These are phyloP conservation scores for Alouatta caraya DNA, from an alignment of 2,797 vertebrate genomes.

Conservation along the genomic window DNA sequence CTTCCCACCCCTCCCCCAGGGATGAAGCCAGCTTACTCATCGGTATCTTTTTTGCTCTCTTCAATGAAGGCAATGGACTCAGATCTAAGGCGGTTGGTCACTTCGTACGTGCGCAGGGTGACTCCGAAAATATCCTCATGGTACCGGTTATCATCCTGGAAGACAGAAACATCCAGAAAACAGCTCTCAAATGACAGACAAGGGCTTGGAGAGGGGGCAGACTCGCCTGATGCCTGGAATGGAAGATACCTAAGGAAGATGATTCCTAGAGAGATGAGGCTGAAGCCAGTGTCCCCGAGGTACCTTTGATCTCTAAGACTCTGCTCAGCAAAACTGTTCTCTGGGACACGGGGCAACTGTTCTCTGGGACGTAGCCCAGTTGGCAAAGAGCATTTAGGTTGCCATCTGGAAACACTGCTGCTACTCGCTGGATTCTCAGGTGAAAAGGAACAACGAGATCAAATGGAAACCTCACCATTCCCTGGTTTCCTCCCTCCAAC, in stretches of 20 bases:
- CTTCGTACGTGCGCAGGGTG: slow-evolving; percentile 97
- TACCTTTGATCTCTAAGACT: background rate
- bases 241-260: background rate
- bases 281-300: too few species aligned
- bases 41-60: slow-evolving; percentile 96
- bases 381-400: background rate
- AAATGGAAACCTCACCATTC: rapidly evolving
- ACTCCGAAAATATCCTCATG: slow-evolving; percentile 99
- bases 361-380: background rate
- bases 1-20: rapidly evolving
- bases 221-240: rapidly evolving
- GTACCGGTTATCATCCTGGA: slow-evolving; percentile 96
- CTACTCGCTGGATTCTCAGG: background rate
- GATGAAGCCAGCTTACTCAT: slow-evolving; percentile 89
- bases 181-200: background rate
- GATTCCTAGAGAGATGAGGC: background rate
- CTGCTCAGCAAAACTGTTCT: background rate
- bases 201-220: background rate
- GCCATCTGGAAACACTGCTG: too few species aligned
- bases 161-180: background rate
- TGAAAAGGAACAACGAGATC: background rate
- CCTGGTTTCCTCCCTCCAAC: too few species aligned
- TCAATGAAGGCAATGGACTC: slow-evolving; percentile 99
- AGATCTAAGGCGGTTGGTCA: slow-evolving; percentile 97
- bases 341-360: too few species aligned